Evolutionary conservation across 1,140 invertebrate species (phyloP).

Genomic region (Mercenaria mercenaria): DNA sequence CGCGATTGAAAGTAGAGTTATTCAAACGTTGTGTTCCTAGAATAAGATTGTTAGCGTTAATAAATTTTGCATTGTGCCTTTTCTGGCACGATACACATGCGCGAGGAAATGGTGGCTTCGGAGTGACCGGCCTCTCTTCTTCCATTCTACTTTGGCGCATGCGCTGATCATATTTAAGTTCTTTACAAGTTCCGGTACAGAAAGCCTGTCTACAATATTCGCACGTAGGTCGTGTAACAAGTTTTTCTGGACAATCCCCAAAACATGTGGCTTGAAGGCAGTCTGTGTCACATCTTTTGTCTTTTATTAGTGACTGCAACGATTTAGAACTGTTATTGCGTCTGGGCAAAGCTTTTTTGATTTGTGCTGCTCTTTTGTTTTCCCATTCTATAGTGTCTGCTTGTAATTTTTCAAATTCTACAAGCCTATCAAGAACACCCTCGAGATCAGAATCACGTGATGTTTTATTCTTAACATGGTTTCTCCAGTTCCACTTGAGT

Average conservation of each 20-base stretch:
- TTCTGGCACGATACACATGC: slow-evolving; percentile 78
- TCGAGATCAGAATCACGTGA: slow-evolving; percentile 60
- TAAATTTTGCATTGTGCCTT: slow-evolving; percentile 76
- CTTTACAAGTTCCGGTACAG: slow-evolving; percentile 77
- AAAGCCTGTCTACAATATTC: slow-evolving; percentile 76
- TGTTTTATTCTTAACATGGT: slow-evolving; percentile 63
- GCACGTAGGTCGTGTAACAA: slow-evolving; percentile 71
- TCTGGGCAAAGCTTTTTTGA: slow-evolving; percentile 61
- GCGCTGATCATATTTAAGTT: slow-evolving; percentile 79
- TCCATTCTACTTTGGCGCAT: slow-evolving; percentile 76
- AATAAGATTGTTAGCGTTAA: slow-evolving; percentile 81
- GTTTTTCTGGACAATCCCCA: slow-evolving; percentile 83
- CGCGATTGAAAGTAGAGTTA: slow-evolving; percentile 76
- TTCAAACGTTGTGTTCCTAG: slow-evolving; percentile 79
- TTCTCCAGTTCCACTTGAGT: slow-evolving; percentile 77
- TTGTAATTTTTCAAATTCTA: slow-evolving; percentile 80
- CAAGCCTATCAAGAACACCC: slow-evolving; percentile 77
- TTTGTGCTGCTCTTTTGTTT: slow-evolving; percentile 67
- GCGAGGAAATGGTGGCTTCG: slow-evolving; percentile 67
- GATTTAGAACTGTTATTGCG: slow-evolving; percentile 70
- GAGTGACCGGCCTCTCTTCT: slow-evolving; percentile 57
- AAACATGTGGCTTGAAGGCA: slow-evolving; percentile 82
- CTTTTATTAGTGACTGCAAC: slow-evolving; percentile 64
- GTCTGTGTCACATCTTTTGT: slow-evolving; percentile 76
- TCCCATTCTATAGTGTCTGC: slow-evolving; percentile 83